Evolutionary conservation across 2,113 vertebrate genomes (phyloP).

Genomic region (Rhinopomastus cyanomelas): DNA sequence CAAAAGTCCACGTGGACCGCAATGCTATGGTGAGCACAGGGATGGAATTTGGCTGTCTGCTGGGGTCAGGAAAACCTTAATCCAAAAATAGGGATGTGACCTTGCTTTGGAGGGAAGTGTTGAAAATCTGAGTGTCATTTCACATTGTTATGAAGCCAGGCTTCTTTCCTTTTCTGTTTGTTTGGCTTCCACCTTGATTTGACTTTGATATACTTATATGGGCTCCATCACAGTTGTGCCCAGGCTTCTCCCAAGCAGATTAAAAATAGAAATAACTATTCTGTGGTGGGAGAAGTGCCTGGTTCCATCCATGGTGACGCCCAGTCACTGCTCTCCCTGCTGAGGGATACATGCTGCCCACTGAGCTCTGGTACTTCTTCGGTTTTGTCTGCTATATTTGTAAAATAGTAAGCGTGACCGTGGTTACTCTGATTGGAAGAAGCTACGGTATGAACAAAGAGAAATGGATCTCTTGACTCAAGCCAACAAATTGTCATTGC

Average conservation of each 20-base stretch:
- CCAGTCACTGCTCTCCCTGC: neutral
- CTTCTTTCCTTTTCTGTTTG: slow-evolving; percentile 7
- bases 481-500: neutral
- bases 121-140: slow-evolving; percentile 25
- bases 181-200: slow-evolving; percentile 25
- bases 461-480: neutral
- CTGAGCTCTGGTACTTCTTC: neutral
- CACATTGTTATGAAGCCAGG: neutral
- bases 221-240: neutral
- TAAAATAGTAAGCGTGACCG: neutral
- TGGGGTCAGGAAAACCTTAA: neutral
- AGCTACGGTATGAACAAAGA: neutral
- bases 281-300: neutral
- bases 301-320: neutral
- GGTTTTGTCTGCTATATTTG: neutral
- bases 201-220: neutral
- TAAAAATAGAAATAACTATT: neutral
- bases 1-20: slow-evolving; percentile 88
- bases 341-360: neutral
- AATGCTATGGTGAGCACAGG: slow-evolving; percentile 85
- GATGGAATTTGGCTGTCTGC: slow-evolving; percentile 6
- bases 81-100: slow-evolving; percentile 42
- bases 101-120: slow-evolving; percentile 35
- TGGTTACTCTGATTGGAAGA: neutral
- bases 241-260: neutral